phyloP scores from a whole-genome alignment of 2,113 vertebrate species.

The Dolichotis patagonum region DNA sequence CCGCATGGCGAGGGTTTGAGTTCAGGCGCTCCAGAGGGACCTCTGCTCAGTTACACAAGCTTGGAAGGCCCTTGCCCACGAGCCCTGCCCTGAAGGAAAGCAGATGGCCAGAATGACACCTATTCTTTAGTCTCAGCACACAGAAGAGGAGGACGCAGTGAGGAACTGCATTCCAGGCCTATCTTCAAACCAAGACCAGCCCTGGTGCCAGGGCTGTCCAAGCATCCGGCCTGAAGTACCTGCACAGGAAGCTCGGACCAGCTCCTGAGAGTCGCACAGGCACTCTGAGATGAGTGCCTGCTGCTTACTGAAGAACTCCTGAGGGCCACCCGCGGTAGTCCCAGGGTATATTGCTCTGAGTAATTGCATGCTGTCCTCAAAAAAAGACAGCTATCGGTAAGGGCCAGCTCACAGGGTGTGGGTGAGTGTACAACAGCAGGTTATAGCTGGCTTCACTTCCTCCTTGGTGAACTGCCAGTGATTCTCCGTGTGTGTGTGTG shows the following conservation, averaged over 20 bases:
- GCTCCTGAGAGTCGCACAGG: fast-evolving
- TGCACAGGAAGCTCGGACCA: neutral
- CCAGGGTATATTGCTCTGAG: neutral
- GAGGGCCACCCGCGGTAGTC: neutral
- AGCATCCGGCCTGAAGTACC: neutral
- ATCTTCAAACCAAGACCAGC: neutral
- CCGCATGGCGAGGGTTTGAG: neutral
- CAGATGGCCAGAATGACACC: slow-evolving; percentile 18
- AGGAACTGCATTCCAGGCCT: neutral
- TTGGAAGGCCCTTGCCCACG: neutral
- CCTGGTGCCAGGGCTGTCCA: neutral
- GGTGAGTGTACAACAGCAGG: too few relatives aligned
- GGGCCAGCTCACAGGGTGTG: neutral
- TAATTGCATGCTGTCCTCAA: neutral
- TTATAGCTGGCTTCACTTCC: neutral
- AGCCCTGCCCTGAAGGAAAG: slow-evolving; percentile 22
- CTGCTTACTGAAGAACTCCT: neutral
- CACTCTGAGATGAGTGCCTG: neutral
- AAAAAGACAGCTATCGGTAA: neutral
- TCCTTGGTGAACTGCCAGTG: neutral
- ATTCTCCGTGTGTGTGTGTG: neutral
- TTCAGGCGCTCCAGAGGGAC: neutral
- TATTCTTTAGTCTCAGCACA: neutral
- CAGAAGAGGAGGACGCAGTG: neutral
- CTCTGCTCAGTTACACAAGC: neutral